Evolutionary conservation across 2,888 invertebrate species (phyloP), one percentile per base, ranked within the genome.

Genomic region (Pollenia amentaria): DNA sequence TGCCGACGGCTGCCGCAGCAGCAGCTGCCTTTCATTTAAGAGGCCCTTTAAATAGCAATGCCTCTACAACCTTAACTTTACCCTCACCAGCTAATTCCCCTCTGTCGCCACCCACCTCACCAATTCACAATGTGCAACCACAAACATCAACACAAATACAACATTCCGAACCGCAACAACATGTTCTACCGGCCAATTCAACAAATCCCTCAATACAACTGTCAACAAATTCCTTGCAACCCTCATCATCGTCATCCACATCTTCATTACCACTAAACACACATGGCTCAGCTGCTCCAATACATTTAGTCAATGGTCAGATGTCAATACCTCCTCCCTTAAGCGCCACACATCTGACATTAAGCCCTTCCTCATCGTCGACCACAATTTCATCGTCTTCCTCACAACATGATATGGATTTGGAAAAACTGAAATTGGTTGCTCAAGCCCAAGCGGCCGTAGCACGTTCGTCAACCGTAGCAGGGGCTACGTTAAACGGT

Each of bases 341-440:
- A n/a, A 73, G 48, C 65, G 62, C 75, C 51, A 64, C 75, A 38
- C 87, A 87, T 77, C 72, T 87, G 62, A 81, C 87, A 62, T 67
- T 87, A n/a, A 87, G 82, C 57, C 88, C 88, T 80, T 82, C 89
- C 81, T 86, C 88, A 44, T 88, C 88, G 1, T 87, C 88, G 53
- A 87, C 76, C 62, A 87, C 87, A 73, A 77, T 84, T 67, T 87
- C 87, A 65, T 87, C 87, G 48, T 73, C 73, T 65, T 69, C 89
- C 73, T 84, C 88, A 57, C 72, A 86, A 83, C 88, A 89, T 84
- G 93, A 93, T 55, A 90, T 93, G 89, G 93, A 93, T 88, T 90
- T 93, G 88, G 93, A 93, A 89, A 91, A 93, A 89, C 90, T 93
- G 88, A 93, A 93, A 88, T 90, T 93, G 90, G 93, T 93, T 64